These are phyloP conservation scores for Myioborus melanocephalus DNA, from an alignment of 2,797 vertebrate genomes.

Conservation along the genomic window DNA sequence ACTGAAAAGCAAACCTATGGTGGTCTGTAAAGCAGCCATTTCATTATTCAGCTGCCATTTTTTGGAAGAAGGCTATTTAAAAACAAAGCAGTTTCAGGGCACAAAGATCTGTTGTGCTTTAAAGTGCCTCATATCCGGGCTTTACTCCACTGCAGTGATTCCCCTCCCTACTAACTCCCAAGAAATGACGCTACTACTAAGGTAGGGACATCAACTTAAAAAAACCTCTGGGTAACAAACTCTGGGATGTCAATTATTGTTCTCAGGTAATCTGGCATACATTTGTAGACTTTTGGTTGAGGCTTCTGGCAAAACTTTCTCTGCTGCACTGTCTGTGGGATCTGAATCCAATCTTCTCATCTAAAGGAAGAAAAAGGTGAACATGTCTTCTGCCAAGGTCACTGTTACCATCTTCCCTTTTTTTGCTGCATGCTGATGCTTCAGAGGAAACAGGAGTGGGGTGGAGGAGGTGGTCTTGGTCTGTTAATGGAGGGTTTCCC, in stretches of 20 bases:
- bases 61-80: neutral
- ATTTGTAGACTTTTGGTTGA: neutral
- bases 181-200: neutral
- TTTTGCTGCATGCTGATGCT: neutral
- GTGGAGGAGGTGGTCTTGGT: neutral
- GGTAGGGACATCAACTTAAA: neutral
- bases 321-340: neutral
- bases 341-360: neutral
- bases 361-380: neutral
- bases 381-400: neutral
- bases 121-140: neutral
- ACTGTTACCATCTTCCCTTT: neutral
- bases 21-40: neutral
- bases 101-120: neutral
- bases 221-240: neutral
- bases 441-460: neutral
- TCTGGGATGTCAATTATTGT: neutral
- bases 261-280: neutral
- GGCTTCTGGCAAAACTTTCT: neutral
- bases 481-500: neutral
- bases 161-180: neutral
- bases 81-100: neutral
- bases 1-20: neutral
- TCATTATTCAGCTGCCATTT: neutral
- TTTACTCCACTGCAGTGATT: neutral